phyloP scores from a whole-genome alignment of 2,797 vertebrate species.

The Pseudopleuronectes americanus region DNA sequence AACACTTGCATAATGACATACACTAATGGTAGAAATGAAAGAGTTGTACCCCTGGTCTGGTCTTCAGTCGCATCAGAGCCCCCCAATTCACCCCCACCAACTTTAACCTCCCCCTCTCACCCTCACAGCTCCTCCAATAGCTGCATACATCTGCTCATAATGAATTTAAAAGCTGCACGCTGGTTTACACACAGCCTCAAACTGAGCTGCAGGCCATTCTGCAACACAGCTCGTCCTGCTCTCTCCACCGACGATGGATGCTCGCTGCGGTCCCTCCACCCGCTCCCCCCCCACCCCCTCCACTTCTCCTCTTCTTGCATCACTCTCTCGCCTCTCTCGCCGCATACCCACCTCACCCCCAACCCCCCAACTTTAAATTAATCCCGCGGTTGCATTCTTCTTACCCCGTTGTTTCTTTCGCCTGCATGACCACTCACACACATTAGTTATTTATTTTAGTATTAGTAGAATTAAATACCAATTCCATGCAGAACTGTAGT shows the following conservation, averaged over 20 bases:
- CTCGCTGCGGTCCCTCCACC: constrained; percentile 16
- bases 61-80: neutral
- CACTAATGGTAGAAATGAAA: neutral
- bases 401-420: constrained; percentile 17
- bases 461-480: too few relatives aligned
- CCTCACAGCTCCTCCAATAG: neutral
- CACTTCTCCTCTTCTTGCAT: constrained; percentile 54
- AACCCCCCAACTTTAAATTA: constrained; percentile 13
- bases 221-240: constrained; percentile 30
- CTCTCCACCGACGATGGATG: constrained; percentile 21
- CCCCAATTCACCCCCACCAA: neutral
- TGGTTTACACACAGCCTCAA: constrained; percentile 39
- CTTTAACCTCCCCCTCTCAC: constrained; percentile 15
- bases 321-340: constrained; percentile 23
- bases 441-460: too few relatives aligned
- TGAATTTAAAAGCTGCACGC: constrained; percentile 58
- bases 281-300: neutral
- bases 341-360: neutral
- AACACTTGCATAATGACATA: too few relatives aligned
- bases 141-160: constrained; percentile 50
- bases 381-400: constrained; percentile 34
- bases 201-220: constrained; percentile 65
- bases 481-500: too few relatives aligned
- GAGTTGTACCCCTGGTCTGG: neutral
- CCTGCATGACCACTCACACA: too few relatives aligned